Percentiles rank a stretch among this genome's conserved stretches.
These are phyloP conservation scores for Hyles euphorbiae DNA, from an alignment of 1,140 invertebrate genomes.

Conservation along the genomic window DNA sequence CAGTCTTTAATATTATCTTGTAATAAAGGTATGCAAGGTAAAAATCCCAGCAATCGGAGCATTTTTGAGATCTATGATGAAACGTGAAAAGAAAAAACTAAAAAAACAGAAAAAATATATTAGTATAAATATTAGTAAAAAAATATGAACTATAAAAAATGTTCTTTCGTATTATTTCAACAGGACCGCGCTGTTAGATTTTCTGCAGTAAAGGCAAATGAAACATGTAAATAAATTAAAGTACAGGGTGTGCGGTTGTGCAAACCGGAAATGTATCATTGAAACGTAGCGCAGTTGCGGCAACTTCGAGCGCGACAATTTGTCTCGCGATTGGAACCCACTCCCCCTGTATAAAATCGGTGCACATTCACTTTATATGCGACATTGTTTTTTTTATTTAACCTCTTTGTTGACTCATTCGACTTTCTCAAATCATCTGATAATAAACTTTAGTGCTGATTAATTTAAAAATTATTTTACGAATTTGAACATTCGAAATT, in stretches of 20 bases:
- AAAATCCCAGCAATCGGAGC: too few species aligned
- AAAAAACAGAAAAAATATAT: too few species aligned
- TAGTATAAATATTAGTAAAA: too few species aligned
- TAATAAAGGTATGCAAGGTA: too few species aligned
- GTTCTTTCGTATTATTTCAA: too few species aligned
- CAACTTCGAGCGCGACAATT: conserved; percentile 6
- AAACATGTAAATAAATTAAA: conserved; percentile 9
- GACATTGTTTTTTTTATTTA: not conserved
- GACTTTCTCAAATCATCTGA: not conserved
- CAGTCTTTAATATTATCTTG: too few species aligned
- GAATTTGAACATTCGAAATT: not conserved
- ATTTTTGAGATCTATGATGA: too few species aligned
- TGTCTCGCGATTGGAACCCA: conserved; percentile 8
- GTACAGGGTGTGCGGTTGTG: not conserved
- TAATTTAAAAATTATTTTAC: not conserved
- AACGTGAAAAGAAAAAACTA: too few species aligned
- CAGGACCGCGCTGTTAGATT: not conserved
- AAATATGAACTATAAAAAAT: too few species aligned
- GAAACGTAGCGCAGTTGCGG: conserved; percentile 9
- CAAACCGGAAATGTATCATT: conserved; percentile 12
- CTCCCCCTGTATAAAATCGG: not conserved
- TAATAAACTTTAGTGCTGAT: too few species aligned
- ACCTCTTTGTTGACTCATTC: not conserved
- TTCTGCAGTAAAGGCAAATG: conserved; percentile 5
- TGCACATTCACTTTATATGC: not conserved